Percentiles rank a stretch among this genome's conserved stretches.
phyloP scores from a whole-genome alignment of 1,140 invertebrate species.

The Heliconius himera region DNA sequence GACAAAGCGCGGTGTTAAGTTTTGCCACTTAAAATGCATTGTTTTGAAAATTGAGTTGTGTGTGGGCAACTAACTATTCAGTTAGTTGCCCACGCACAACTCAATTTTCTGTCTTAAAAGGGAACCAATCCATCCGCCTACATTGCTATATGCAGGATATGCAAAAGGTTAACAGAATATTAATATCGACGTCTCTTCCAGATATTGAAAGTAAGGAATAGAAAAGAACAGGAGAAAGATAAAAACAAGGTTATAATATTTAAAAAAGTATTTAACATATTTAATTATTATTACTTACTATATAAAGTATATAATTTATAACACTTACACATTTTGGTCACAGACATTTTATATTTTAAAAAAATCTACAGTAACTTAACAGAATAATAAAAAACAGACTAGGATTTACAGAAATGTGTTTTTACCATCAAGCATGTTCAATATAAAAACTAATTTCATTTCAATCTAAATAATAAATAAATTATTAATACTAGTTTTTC shows the following conservation, averaged over 20 bases:
- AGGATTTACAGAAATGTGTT: neutral
- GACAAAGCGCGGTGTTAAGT: neutral
- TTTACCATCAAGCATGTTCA: neutral
- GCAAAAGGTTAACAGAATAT: too few species aligned
- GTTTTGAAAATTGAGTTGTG: neutral
- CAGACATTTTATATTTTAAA: neutral
- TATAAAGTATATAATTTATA: constrained; percentile 10
- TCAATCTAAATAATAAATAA: constrained; percentile 1
- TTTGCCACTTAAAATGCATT: neutral
- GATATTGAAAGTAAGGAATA: neutral
- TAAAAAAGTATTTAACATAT: constrained; percentile 13
- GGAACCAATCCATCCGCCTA: too few species aligned
- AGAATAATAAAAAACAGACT: constrained; percentile 6
- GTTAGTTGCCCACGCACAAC: too few species aligned
- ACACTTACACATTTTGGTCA: constrained; percentile 5
- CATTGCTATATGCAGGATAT: too few species aligned
- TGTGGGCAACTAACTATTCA: neutral
- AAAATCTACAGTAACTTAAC: neutral
- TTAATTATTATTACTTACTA: neutral
- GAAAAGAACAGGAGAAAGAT: neutral
- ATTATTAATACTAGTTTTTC: neutral
- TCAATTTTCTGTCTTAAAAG: too few species aligned
- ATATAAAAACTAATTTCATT: neutral
- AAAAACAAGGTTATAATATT: neutral
- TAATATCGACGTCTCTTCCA: too few species aligned